Conservation (phyloP, 2,888 invertebrate genomes). For the Chloroclystis v-ata region DNA sequence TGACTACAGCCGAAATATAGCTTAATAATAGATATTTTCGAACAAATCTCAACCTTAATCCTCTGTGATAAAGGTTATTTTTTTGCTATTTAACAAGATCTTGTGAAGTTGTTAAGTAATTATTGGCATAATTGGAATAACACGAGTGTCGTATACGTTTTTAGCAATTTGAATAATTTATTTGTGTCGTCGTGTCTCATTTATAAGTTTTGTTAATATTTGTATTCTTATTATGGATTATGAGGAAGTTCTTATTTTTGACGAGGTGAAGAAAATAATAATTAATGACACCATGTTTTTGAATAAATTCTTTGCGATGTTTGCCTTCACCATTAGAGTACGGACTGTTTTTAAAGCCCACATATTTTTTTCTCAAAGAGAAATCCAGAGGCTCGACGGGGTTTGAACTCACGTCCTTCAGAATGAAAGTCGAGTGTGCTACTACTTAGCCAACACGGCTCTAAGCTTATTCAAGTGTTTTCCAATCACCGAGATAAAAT, state of each 20-base stretch:
- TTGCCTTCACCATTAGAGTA: too few species aligned
- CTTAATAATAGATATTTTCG: not conserved
- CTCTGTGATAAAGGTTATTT: not conserved
- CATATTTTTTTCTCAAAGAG: too few species aligned
- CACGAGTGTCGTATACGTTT: constrained; percentile 55
- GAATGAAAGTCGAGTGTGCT: too few species aligned
- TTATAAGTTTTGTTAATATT: constrained; percentile 23
- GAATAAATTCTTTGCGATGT: too few species aligned
- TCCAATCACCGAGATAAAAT: not conserved
- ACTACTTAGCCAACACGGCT: too few species aligned
- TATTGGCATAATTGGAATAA: constrained; percentile 50
- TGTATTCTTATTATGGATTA: not conserved
- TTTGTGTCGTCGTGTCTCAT: constrained; percentile 48
- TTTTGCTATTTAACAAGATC: not conserved
- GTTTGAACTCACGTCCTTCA: too few species aligned
- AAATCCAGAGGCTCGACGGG: too few species aligned
- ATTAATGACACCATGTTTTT: too few species aligned
- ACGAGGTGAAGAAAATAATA: too few species aligned
- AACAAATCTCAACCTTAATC: not conserved
- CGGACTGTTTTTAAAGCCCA: too few species aligned
- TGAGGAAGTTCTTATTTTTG: not conserved
- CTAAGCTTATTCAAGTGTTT: not conserved
- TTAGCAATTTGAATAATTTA: constrained; percentile 45
- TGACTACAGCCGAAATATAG: not conserved
- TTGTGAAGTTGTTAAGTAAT: constrained; percentile 38